A percentile compares a stretch with the other conserved stretches of the same genome.
Evolutionary conservation across 2,797 vertebrate species (phyloP).

Genomic region (Tenualosa ilisha): DNA sequence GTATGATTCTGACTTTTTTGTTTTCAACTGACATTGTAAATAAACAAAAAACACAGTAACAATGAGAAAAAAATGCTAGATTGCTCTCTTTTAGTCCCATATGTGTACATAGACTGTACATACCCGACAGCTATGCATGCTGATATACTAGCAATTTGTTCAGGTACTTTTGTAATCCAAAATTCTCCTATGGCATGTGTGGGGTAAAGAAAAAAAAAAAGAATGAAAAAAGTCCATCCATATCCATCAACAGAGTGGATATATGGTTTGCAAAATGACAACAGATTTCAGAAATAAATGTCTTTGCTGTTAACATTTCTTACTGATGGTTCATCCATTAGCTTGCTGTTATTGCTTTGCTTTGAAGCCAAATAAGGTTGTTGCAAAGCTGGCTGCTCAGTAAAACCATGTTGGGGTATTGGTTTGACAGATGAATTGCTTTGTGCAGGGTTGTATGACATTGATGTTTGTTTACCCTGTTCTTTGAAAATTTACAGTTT

Average conservation of each 20-base stretch:
- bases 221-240: constrained; percentile 64
- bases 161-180: constrained; percentile 97
- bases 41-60: constrained; percentile 64
- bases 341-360: constrained; percentile 64
- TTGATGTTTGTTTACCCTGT: constrained; percentile 41
- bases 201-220: constrained; percentile 68
- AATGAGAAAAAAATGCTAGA: constrained; percentile 72
- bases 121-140: constrained; percentile 92
- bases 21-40: constrained; percentile 86
- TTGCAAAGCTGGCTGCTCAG: constrained; percentile 53
- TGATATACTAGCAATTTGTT: constrained; percentile 94
- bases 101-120: constrained; percentile 92
- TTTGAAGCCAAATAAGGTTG: constrained; percentile 60
- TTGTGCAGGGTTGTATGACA: constrained; percentile 28
- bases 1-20: constrained; percentile 73
- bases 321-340: constrained; percentile 71
- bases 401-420: neutral
- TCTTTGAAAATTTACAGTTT: constrained; percentile 15
- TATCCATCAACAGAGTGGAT: constrained; percentile 63
- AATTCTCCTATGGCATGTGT: constrained; percentile 89
- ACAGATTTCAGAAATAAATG: constrained; percentile 66
- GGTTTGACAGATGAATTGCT: constrained; percentile 42
- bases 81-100: constrained; percentile 74
- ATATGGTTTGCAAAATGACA: constrained; percentile 73
- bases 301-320: constrained; percentile 73